phyloP scores from a whole-genome alignment of 2,888 invertebrate genomes.

The Drosophila ustulata region DNA sequence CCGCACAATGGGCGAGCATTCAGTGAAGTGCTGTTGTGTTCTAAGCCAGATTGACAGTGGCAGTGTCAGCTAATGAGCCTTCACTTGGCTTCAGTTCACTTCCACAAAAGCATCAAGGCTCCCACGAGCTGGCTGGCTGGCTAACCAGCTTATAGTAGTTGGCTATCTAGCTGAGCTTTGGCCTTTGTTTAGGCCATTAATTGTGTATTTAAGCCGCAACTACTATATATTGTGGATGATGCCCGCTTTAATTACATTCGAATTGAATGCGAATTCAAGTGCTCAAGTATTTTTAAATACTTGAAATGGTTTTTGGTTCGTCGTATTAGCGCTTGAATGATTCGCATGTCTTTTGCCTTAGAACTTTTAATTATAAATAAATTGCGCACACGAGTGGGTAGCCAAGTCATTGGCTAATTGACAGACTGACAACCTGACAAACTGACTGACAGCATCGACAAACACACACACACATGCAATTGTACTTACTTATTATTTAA shows the following conservation, averaged over 20 bases:
- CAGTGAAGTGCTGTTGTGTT: slow-evolving; percentile 36
- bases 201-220: slow-evolving; percentile 28
- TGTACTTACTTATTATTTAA: slow-evolving; percentile 58
- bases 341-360: slow-evolving; percentile 77
- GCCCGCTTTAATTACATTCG: slow-evolving; percentile 47
- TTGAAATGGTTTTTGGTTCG: slow-evolving; percentile 20
- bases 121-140: slow-evolving; percentile 26
- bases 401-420: slow-evolving; percentile 58
- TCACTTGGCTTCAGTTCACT: slow-evolving; percentile 36
- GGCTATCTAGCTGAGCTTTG: slow-evolving; percentile 15
- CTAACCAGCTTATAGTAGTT: not conserved
- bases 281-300: slow-evolving; percentile 15
- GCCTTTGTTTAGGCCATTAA: slow-evolving; percentile 46
- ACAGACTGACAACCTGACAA: slow-evolving; percentile 38
- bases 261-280: slow-evolving; percentile 31
- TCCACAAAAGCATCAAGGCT: slow-evolving; percentile 62
- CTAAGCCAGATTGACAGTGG: slow-evolving; percentile 50
- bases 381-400: slow-evolving; percentile 64
- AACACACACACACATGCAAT: slow-evolving; percentile 21
- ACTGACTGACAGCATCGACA: slow-evolving; percentile 24
- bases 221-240: slow-evolving; percentile 34
- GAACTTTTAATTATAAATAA: slow-evolving; percentile 79
- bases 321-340: slow-evolving; percentile 72
- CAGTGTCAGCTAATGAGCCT: slow-evolving; percentile 53
- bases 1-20: slow-evolving; percentile 60